Percentiles rank a stretch among this genome's conserved stretches.
Conservation (phyloP, 1,140 invertebrate species). For the Saccostrea glomerata region DNA sequence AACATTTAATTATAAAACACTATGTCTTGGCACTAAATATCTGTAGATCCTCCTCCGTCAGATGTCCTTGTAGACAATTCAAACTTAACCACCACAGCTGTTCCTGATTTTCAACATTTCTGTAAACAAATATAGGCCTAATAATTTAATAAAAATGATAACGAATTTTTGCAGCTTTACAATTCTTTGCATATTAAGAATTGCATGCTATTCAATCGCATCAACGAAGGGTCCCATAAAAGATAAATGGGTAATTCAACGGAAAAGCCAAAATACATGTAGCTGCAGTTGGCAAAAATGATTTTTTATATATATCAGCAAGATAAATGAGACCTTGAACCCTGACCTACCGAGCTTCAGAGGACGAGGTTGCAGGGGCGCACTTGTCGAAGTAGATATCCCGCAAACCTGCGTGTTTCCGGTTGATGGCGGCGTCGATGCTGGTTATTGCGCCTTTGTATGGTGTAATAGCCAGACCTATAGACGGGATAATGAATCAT, state of each 20-base stretch:
- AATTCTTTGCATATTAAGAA: too few relatives aligned
- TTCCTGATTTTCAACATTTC: conserved; percentile 25
- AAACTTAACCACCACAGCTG: conserved; percentile 23
- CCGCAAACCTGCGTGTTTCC: background rate
- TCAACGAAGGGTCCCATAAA: too few relatives aligned
- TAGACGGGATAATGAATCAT: too few relatives aligned
- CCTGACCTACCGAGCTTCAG: background rate
- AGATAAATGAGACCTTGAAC: too few relatives aligned
- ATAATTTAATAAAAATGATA: too few relatives aligned
- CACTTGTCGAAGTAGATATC: conserved; percentile 19
- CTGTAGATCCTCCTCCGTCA: conserved; percentile 6
- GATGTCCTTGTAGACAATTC: background rate
- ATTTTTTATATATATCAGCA: too few relatives aligned
- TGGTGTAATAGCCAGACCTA: conserved; percentile 1
- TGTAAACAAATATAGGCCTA: background rate
- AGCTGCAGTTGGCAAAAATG: too few relatives aligned
- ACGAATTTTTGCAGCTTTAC: too few relatives aligned
- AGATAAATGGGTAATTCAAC: too few relatives aligned
- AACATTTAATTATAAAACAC: background rate
- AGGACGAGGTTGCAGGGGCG: background rate
- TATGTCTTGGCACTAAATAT: background rate
- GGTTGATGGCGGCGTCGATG: conserved; percentile 1
- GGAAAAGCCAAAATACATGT: too few relatives aligned
- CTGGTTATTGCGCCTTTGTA: conserved; percentile 20
- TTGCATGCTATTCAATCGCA: too few relatives aligned